Percentiles rank a stretch among this genome's conserved stretches.
phyloP scores from a whole-genome alignment of 2,888 invertebrate genomes.

The Acleris emargana region DNA sequence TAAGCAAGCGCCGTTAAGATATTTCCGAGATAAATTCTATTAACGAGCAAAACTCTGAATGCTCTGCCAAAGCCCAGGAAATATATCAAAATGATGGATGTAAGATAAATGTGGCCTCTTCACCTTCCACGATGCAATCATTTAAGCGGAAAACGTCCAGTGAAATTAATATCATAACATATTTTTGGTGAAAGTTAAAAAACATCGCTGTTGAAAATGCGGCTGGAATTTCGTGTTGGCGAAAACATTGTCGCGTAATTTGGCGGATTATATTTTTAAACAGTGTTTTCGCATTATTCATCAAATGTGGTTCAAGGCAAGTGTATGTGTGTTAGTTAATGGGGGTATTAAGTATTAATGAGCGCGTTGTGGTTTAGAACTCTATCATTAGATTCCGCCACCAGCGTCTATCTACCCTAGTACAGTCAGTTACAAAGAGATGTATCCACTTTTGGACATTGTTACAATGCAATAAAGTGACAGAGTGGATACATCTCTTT shows the following conservation, averaged over 20 bases:
- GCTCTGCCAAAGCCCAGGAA: conserved; percentile 23
- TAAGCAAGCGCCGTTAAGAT: conserved; percentile 22
- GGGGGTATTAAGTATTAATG: no score
- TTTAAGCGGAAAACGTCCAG: conserved; percentile 24
- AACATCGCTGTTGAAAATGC: conserved; percentile 11
- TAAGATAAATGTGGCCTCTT: conserved; percentile 37
- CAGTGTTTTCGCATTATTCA: not conserved
- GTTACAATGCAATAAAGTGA: no score
- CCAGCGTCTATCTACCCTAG: no score
- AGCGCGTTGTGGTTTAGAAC: no score
- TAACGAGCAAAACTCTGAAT: conserved; percentile 32
- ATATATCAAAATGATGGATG: conserved; percentile 37
- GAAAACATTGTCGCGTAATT: no score
- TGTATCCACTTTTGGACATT: no score
- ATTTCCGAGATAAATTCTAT: conserved; percentile 32
- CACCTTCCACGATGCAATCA: conserved; percentile 34
- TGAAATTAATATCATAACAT: conserved; percentile 28
- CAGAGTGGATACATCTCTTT: no score
- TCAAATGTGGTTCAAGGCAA: not conserved
- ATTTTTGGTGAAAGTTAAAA: conserved; percentile 8
- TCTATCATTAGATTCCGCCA: no score
- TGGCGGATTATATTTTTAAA: not conserved
- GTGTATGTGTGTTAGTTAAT: no score
- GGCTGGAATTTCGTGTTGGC: not conserved
- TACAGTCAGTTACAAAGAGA: no score